Base-by-base conservation (phyloP, 2,797 vertebrate genomes). In the Lemur catta region DNA sequence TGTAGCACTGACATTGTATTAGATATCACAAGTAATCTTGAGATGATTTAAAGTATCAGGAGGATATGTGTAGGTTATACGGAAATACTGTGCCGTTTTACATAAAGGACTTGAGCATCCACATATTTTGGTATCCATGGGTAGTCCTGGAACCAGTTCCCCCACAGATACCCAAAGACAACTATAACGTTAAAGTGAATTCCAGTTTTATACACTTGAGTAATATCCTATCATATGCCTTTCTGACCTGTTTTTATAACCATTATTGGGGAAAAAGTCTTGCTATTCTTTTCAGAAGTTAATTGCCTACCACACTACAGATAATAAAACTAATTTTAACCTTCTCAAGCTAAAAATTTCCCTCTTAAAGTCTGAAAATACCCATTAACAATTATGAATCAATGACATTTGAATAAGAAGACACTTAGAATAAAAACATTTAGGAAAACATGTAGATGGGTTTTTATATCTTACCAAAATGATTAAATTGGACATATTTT, bases 281-380 rank as follows among this genome's bases (percentile, higher is more conserved):
- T 87, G 26, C 50, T 76, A 20, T 85, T 82, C 52, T 72, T 85
- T 89, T 79, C n/a, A 86, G 38, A 96, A 61, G 30, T 90, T 90
- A 79, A 24, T 67, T 94, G 41, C 24, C 75, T 86, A 33, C 75
- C 30, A 57, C 22, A 50, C 38, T 82, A 46, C 30, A 80, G 41
- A 84, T 84, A 93, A 48, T 80, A 89, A 93, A 63, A 76, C 69
- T 71, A 84, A 89, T 92, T 89, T 93, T 92, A 85, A 7, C 69
- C 15, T 41, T 75, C 35, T 81, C 76, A 59, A 87, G 74, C 86
- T 79, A 79, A 95, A 79, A 89, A 71, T 61, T 84, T 65, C 46
- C 41, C 72, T 46, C 55, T 76, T 41, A 55, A 65, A 84, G 30
- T 65, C 59, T 84, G 30, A 65, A 65, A 67, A 33, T 50, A 65